These are phyloP conservation scores for Eupsilia transversa DNA, from an alignment of 2,888 invertebrate genomes.

Conservation along the genomic window DNA sequence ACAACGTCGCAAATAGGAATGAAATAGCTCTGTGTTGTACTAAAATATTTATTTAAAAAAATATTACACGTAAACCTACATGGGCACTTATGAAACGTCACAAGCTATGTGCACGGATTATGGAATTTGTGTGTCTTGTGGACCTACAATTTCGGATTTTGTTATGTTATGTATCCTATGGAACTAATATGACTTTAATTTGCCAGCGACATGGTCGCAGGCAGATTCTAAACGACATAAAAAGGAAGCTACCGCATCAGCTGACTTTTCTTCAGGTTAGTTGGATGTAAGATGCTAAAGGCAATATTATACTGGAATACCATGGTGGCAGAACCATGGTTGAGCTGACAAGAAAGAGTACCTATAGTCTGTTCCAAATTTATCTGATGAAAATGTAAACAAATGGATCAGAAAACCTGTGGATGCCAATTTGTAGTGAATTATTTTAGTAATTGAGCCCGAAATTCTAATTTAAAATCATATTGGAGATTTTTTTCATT, in stretches of 20 bases:
- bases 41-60: too few relatives aligned
- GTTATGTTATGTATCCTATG: neutral
- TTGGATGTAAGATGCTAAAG: slow-evolving; percentile 8
- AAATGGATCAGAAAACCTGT: neutral
- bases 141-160: too few relatives aligned
- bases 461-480: neutral
- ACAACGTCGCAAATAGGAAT: too few relatives aligned
- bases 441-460: neutral
- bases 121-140: too few relatives aligned
- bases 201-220: slow-evolving; percentile 83
- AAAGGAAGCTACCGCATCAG: slow-evolving; percentile 78
- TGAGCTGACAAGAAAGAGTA: neutral
- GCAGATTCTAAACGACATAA: slow-evolving; percentile 79
- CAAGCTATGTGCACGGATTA: too few relatives aligned
- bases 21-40: too few relatives aligned
- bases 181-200: slow-evolving; percentile 52
- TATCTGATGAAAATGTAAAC: neutral
- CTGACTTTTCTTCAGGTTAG: slow-evolving; percentile 79
- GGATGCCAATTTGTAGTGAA: neutral
- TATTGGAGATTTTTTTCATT: neutral
- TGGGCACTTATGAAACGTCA: too few relatives aligned
- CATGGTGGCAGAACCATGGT: neutral
- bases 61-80: too few relatives aligned
- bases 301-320: neutral
- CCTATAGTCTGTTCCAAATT: neutral